Conservation (phyloP, 2,888 invertebrate genomes). For the Escarpia spicata region DNA sequence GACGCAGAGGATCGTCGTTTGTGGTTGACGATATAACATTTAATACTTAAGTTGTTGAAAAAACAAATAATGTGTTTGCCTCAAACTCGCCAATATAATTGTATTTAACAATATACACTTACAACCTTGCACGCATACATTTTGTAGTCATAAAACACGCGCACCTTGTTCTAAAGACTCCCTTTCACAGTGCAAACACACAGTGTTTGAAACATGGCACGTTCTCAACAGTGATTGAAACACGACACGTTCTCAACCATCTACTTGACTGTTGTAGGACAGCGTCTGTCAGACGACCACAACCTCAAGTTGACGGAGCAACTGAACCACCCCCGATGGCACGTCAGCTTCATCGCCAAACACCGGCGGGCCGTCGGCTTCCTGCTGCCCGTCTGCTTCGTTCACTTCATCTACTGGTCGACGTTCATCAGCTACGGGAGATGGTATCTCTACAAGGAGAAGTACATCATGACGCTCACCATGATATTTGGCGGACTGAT, state of each 20-base stretch:
- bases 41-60: too few species aligned
- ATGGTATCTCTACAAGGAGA: constrained; percentile 52
- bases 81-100: too few species aligned
- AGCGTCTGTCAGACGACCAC: not conserved
- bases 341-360: constrained; percentile 30
- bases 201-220: too few species aligned
- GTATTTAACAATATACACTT: not conserved
- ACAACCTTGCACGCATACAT: not conserved
- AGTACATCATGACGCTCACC: constrained; percentile 49
- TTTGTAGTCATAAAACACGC: not conserved
- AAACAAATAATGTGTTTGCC: too few species aligned
- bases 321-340: constrained; percentile 27
- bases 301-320: not conserved
- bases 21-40: not conserved
- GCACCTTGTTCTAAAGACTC: too few species aligned
- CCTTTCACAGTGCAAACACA: too few species aligned
- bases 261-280: not conserved
- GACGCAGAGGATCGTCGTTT: not conserved
- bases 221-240: too few species aligned
- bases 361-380: constrained; percentile 34
- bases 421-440: constrained; percentile 50
- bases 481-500: constrained; percentile 21
- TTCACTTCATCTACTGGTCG: constrained; percentile 53
- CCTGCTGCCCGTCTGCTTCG: constrained; percentile 39
- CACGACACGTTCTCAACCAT: too few species aligned